phyloP scores from a whole-genome alignment of 2,888 invertebrate genomes.

The Habroteleia sp. region DNA sequence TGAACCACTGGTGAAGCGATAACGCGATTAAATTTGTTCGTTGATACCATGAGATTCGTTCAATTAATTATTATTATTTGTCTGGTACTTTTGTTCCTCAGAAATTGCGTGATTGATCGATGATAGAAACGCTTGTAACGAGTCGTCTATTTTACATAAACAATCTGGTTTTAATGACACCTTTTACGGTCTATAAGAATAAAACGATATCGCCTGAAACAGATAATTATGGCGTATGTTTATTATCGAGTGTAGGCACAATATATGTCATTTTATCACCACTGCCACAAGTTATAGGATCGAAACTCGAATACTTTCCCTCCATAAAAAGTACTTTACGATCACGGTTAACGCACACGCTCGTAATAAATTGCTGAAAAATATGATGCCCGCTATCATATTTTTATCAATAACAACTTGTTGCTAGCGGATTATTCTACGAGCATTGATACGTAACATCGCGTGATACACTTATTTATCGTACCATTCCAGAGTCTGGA shows the following conservation, averaged over 20 bases:
- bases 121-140: constrained; percentile 13
- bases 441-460: constrained; percentile 24
- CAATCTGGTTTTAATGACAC: constrained; percentile 38
- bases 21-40: constrained; percentile 12
- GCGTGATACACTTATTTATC: constrained; percentile 29
- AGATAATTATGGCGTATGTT: constrained; percentile 46
- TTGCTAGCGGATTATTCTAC: constrained; percentile 32
- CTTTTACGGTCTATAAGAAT: constrained; percentile 23
- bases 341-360: constrained; percentile 35
- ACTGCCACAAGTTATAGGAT: constrained; percentile 50
- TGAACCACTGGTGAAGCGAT: constrained; percentile 2
- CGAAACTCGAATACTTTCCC: constrained; percentile 46
- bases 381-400: constrained; percentile 27
- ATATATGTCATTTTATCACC: constrained; percentile 56
- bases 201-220: constrained; percentile 37
- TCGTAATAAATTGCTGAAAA: constrained; percentile 38
- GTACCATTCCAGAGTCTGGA: background rate
- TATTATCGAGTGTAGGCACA: constrained; percentile 47
- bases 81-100: too few species aligned
- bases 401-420: constrained; percentile 46
- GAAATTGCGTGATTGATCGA: constrained; percentile 3
- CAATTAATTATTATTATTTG: too few species aligned
- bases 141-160: constrained; percentile 34
- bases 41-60: constrained; percentile 13
- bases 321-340: constrained; percentile 52